Percentiles rank a stretch among this genome's conserved stretches.
Conservation (phyloP, 2,797 vertebrate genomes). For the Myripristis jacobus region DNA sequence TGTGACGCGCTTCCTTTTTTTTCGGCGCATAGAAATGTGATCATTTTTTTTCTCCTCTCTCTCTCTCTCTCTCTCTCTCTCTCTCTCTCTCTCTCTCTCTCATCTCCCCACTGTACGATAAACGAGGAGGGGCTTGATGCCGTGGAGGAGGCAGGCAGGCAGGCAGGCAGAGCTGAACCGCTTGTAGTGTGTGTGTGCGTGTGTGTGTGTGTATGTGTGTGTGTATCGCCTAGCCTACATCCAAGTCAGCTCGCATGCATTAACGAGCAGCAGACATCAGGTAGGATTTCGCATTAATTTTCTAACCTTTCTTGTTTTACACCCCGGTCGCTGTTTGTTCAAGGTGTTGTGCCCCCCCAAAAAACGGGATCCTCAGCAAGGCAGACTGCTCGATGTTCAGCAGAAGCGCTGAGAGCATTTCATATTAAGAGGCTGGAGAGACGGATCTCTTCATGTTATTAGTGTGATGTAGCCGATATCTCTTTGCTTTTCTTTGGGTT, state of each 20-base stretch:
- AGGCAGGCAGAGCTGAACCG: constrained; percentile 68
- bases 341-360: constrained; percentile 48
- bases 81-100: too few species aligned
- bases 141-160: constrained; percentile 74
- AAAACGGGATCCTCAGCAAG: constrained; percentile 38
- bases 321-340: constrained; percentile 21
- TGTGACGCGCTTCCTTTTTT: constrained; percentile 74
- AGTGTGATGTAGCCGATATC: constrained; percentile 18
- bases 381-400: constrained; percentile 65
- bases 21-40: constrained; percentile 62
- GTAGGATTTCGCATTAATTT: constrained; percentile 74
- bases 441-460: constrained; percentile 53
- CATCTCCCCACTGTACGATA: constrained; percentile 74
- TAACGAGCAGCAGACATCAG: constrained; percentile 79
- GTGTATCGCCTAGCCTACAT: constrained; percentile 69
- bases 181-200: constrained; percentile 52
- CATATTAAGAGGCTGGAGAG: constrained; percentile 43
- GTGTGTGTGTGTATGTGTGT: constrained; percentile 5
- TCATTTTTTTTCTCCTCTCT: constrained; percentile 7
- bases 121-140: constrained; percentile 84
- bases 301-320: constrained; percentile 4
- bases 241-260: constrained; percentile 79
- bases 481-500: constrained; percentile 30
- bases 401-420: constrained; percentile 69
- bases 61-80: too few species aligned